Evolutionary conservation across 2,888 invertebrate genomes (phyloP).

Genomic region (Andrena minutula): DNA sequence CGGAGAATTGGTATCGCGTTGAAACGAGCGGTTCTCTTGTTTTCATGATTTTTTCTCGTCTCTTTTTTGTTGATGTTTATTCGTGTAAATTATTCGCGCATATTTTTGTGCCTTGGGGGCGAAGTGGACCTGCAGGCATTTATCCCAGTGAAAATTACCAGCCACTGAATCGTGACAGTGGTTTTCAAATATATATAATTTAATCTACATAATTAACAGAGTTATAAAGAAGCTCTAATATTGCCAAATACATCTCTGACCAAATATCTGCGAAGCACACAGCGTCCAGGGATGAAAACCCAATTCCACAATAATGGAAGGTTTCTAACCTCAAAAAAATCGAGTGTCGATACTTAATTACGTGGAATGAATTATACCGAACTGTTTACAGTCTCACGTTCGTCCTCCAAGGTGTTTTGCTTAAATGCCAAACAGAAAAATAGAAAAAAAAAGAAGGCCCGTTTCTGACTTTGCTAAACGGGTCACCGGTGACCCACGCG

Average conservation of each 20-base stretch:
- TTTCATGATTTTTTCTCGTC: neutral
- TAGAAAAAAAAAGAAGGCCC: conserved; percentile 11
- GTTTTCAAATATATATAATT: too few species aligned
- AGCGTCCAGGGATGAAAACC: too few species aligned
- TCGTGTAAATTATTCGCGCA: conserved; percentile 43
- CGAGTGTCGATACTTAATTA: neutral
- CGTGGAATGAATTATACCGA: neutral
- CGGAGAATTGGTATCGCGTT: conserved; percentile 37
- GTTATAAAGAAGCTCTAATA: too few species aligned
- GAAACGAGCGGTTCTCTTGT: conserved; percentile 11
- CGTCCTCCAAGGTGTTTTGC: neutral
- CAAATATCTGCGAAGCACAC: too few species aligned
- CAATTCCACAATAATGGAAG: too few species aligned
- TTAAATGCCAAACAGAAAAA: conserved; percentile 13
- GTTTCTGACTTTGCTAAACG: conserved; percentile 8
- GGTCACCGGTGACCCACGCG: conserved; percentile 27
- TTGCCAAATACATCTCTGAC: too few species aligned
- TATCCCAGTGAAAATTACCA: neutral
- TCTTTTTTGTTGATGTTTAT: conserved; percentile 43
- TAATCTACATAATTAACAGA: neutral
- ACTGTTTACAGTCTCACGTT: conserved; percentile 28
- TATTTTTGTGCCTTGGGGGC: conserved; percentile 30
- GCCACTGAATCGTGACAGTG: neutral
- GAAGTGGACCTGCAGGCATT: conserved; percentile 21
- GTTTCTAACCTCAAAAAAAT: too few species aligned